These are phyloP conservation scores for Rosalia funebris DNA, from an alignment of 2,888 invertebrate species.

Conservation along the genomic window DNA sequence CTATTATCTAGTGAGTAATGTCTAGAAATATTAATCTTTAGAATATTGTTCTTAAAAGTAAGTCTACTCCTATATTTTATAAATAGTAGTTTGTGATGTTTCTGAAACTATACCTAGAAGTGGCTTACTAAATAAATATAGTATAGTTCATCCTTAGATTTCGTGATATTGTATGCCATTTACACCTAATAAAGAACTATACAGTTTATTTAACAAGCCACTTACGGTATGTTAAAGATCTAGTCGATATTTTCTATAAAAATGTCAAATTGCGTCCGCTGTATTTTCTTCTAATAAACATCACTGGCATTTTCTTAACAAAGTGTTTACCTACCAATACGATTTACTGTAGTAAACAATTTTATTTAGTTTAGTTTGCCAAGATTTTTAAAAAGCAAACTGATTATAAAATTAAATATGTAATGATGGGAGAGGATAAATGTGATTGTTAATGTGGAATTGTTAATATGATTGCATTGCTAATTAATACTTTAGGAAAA, in stretches of 20 bases:
- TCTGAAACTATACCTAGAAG: conserved; percentile 5
- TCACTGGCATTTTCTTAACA: conserved; percentile 5
- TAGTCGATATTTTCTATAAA: conserved; percentile 22
- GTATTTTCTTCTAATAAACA: conserved; percentile 17
- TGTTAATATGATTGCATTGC: too few species aligned
- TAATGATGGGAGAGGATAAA: too few species aligned
- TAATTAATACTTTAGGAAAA: too few species aligned
- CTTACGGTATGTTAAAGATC: background rate
- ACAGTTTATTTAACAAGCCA: conserved; percentile 10
- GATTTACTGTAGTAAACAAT: too few species aligned
- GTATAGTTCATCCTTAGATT: background rate
- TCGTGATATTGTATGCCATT: background rate
- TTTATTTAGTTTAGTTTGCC: too few species aligned
- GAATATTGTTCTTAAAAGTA: conserved; percentile 33
- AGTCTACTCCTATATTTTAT: conserved; percentile 20
- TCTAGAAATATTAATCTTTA: conserved; percentile 27
- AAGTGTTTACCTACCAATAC: conserved; percentile 8
- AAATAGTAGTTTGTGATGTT: background rate
- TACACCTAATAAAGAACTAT: background rate
- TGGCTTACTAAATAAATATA: conserved; percentile 10
- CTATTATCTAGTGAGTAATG: too few species aligned
- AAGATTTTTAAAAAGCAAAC: too few species aligned
- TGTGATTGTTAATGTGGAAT: too few species aligned
- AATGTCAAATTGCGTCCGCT: conserved; percentile 22
- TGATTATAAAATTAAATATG: too few species aligned